Conservation (phyloP, 2,888 invertebrate genomes). For the Ophion slaviceki region DNA sequence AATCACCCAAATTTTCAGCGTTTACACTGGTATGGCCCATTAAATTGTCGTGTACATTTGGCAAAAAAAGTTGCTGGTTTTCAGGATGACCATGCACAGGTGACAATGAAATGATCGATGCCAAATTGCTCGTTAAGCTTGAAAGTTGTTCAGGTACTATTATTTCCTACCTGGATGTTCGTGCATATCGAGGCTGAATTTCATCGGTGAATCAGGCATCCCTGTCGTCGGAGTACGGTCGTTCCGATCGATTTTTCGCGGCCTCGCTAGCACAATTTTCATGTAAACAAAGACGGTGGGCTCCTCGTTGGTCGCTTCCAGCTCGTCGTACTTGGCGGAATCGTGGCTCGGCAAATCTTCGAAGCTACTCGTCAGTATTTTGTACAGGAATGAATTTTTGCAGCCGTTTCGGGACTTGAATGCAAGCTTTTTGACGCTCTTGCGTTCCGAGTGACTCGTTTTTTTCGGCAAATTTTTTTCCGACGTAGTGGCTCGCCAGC, state of each 20-base stretch:
- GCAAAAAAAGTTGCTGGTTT: too few species aligned
- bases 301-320: neutral
- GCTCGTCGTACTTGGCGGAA: neutral
- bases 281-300: conserved; percentile 40
- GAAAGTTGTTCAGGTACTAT: neutral
- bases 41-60: too few species aligned
- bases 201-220: conserved; percentile 35
- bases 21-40: too few species aligned
- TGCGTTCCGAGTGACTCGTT: neutral
- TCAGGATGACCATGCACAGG: too few species aligned
- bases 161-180: conserved; percentile 37
- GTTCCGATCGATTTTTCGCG: conserved; percentile 13
- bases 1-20: too few species aligned
- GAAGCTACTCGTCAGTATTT: conserved; percentile 27
- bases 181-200: conserved; percentile 39
- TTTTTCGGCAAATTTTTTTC: neutral
- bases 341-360: conserved; percentile 5
- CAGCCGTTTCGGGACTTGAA: neutral
- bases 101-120: too few species aligned
- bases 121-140: neutral
- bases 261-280: conserved; percentile 27
- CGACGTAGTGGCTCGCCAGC: conserved; percentile 46
- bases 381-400: conserved; percentile 23
- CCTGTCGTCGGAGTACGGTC: conserved; percentile 1
- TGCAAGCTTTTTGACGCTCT: neutral